Evolutionary conservation across 2,113 vertebrate genomes (phyloP).

Genomic region (Alces alces): DNA sequence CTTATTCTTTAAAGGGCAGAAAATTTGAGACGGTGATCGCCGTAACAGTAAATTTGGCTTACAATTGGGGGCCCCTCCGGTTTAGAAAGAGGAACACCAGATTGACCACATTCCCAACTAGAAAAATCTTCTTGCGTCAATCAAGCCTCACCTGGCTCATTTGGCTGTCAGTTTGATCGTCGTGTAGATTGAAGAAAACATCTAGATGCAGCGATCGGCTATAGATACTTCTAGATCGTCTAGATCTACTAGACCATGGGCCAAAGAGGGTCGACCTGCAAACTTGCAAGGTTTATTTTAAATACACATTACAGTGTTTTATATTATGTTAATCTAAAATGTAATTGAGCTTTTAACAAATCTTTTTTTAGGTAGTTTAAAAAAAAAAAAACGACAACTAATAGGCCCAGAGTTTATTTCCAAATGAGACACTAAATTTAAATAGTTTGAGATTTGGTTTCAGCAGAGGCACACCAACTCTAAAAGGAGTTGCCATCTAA

Average conservation of each 20-base stretch:
- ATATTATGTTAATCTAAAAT: constrained; percentile 87
- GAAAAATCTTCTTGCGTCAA: constrained; percentile 94
- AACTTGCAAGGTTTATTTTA: constrained; percentile 98
- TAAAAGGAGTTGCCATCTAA: constrained; percentile 60
- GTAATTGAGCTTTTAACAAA: constrained; percentile 85
- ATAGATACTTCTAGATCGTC: constrained; percentile 95
- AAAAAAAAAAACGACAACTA: constrained; percentile 73
- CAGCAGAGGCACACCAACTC: constrained; percentile 75
- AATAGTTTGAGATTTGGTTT: constrained; percentile 83
- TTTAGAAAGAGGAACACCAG: constrained; percentile 93
- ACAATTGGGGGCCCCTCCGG: constrained; percentile 90
- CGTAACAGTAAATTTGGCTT: constrained; percentile 93
- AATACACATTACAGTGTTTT: constrained; percentile 93
- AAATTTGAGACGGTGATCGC: constrained; percentile 90
- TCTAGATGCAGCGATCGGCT: constrained; percentile 95
- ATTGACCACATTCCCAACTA: constrained; percentile 92
- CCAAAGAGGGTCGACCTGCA: constrained; percentile 97
- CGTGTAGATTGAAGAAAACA: constrained; percentile 94
- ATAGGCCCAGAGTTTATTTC: constrained; percentile 83
- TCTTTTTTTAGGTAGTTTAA: constrained; percentile 86
- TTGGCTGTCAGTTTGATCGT: constrained; percentile 95
- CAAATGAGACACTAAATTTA: constrained; percentile 80
- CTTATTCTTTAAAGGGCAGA: constrained; percentile 91
- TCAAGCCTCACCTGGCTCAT: constrained; percentile 95
- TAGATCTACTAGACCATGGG: constrained; percentile 89